phyloP scores from a whole-genome alignment of 2,113 vertebrate species.

The Chiloscyllium plagiosum region DNA sequence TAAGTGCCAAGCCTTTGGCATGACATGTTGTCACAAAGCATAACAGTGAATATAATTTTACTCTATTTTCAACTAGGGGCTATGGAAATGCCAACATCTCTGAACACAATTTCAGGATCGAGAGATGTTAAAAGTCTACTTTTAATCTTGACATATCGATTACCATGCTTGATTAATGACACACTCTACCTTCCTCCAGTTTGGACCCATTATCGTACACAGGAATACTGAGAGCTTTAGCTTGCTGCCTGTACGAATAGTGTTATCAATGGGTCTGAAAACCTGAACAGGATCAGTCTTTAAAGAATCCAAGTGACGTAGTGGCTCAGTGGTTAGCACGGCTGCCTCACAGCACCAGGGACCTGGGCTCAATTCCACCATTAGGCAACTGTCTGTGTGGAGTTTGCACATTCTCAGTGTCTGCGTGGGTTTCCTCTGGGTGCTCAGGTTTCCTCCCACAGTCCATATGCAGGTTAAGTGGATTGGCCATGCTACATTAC shows the following conservation, averaged over 20 bases:
- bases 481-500: too few relatives aligned
- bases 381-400: too few relatives aligned
- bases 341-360: too few relatives aligned
- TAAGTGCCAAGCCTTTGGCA: neutral
- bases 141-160: neutral
- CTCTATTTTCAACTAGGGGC: neutral
- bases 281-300: neutral
- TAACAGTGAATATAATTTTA: neutral
- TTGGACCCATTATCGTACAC: neutral
- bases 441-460: too few relatives aligned
- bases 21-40: neutral
- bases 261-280: neutral
- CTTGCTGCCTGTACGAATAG: too few relatives aligned
- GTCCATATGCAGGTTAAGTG: too few relatives aligned
- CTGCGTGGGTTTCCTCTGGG: too few relatives aligned
- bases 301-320: neutral
- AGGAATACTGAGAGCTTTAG: too few relatives aligned
- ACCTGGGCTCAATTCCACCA: too few relatives aligned
- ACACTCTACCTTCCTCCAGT: neutral
- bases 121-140: neutral
- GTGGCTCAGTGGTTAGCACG: too few relatives aligned
- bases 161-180: too few relatives aligned
- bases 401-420: too few relatives aligned
- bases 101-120: neutral
- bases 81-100: neutral